Evolutionary conservation across 2,113 vertebrate genomes (phyloP).

Genomic region (Atrichornis clamosus): DNA sequence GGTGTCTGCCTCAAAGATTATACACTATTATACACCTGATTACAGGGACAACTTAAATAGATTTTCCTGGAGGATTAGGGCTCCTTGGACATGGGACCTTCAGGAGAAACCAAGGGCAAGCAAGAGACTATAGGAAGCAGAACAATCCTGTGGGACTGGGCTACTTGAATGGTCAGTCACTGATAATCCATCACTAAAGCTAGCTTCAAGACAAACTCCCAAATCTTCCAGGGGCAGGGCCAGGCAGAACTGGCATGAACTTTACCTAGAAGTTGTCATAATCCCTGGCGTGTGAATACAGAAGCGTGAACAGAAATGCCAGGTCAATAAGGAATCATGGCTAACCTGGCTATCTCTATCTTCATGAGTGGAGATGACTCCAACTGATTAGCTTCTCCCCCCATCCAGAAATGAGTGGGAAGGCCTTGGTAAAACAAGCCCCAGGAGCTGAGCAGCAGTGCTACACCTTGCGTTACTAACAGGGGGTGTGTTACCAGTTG

Average conservation of each 20-base stretch:
- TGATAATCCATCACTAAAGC: neutral
- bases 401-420: neutral
- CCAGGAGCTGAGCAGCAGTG: neutral
- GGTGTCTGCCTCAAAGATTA: neutral
- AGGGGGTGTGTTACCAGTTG: no score
- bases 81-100: neutral
- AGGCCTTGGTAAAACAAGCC: neutral
- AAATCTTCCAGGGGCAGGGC: neutral
- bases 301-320: neutral
- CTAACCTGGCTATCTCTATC: neutral
- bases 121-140: neutral
- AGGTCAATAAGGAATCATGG: neutral
- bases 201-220: neutral
- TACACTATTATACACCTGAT: neutral
- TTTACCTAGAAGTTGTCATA: neutral
- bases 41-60: neutral
- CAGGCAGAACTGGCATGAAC: neutral
- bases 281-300: fast-evolving
- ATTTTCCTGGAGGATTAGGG: neutral
- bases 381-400: neutral
- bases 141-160: neutral
- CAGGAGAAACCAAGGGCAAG: neutral
- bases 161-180: neutral
- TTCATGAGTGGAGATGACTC: neutral
- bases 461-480: neutral